Percentiles rank a stretch among this genome's conserved stretches.
phyloP scores from a whole-genome alignment of 2,113 vertebrate genomes.

The Dicrurus megarhynchus region DNA sequence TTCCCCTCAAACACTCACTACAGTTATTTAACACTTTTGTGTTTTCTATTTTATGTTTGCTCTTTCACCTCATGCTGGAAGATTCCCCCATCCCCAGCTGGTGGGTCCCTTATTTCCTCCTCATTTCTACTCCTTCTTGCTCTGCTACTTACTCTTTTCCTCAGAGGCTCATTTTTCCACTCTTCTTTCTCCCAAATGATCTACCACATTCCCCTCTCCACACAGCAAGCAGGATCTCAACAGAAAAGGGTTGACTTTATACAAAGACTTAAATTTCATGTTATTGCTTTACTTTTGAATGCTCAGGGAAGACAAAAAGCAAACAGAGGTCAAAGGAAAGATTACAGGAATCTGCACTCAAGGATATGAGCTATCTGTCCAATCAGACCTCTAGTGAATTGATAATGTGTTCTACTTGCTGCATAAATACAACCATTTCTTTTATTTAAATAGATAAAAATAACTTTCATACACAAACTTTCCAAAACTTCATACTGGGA shows the following conservation, averaged over 20 bases:
- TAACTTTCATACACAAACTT: not conserved
- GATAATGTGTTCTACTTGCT: not conserved
- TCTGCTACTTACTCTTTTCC: not conserved
- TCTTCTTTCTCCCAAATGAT: not conserved
- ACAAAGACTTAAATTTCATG: not conserved
- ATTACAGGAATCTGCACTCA: not conserved
- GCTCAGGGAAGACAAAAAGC: not conserved
- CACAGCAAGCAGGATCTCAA: not conserved
- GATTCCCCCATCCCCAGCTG: not conserved
- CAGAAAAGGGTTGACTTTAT: not conserved
- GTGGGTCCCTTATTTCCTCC: not conserved
- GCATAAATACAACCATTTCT: not conserved
- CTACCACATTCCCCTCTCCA: not conserved
- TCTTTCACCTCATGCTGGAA: not conserved
- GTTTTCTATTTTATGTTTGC: not conserved
- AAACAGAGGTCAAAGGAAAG: not conserved
- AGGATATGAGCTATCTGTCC: not conserved
- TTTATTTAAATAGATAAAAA: not conserved
- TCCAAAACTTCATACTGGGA: not conserved
- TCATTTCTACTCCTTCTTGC: not conserved
- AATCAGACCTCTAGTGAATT: not conserved
- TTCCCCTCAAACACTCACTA: not conserved
- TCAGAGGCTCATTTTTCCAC: not conserved
- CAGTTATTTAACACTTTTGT: not conserved
- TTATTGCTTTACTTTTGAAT: not conserved